Percentiles rank a stretch among this genome's conserved stretches.
Conservation (phyloP, 2,797 vertebrate species). For the Choloepus didactylus region DNA sequence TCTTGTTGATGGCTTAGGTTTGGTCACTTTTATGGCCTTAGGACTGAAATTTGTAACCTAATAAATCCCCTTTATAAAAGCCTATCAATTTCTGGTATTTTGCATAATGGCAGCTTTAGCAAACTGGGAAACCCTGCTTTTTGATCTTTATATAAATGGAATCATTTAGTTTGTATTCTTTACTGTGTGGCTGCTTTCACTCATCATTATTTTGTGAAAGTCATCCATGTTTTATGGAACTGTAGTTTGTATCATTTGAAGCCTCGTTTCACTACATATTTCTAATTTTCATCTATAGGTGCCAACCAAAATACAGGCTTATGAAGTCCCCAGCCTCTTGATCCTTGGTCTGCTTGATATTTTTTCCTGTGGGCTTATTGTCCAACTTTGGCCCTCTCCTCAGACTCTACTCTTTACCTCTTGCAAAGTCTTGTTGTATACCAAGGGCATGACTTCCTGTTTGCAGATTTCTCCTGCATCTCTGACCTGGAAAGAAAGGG, state of each 20-base stretch:
- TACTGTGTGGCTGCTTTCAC: background rate
- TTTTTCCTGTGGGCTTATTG: conserved; percentile 20
- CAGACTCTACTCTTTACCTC: background rate
- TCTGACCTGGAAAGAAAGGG: conserved; percentile 7
- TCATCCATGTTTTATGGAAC: background rate
- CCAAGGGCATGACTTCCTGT: conserved; percentile 23
- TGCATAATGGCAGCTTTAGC: too few relatives aligned
- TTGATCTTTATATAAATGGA: conserved; percentile 4
- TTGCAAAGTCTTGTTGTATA: background rate
- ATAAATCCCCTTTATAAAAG: too few relatives aligned
- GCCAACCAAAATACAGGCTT: background rate
- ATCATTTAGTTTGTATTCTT: background rate
- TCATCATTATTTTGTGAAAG: background rate
- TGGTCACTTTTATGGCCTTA: too few relatives aligned
- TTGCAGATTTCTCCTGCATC: background rate
- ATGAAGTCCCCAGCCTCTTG: background rate
- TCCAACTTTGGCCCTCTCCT: background rate
- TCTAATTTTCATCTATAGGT: background rate
- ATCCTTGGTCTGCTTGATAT: background rate
- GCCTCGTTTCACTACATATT: background rate
- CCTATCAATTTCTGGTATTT: too few relatives aligned
- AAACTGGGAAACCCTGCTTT: background rate
- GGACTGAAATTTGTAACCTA: too few relatives aligned
- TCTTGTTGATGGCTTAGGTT: too few relatives aligned
- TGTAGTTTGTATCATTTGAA: background rate